Base-by-base conservation (phyloP, 2,888 invertebrate species). In the Cartodere bifasciata region DNA sequence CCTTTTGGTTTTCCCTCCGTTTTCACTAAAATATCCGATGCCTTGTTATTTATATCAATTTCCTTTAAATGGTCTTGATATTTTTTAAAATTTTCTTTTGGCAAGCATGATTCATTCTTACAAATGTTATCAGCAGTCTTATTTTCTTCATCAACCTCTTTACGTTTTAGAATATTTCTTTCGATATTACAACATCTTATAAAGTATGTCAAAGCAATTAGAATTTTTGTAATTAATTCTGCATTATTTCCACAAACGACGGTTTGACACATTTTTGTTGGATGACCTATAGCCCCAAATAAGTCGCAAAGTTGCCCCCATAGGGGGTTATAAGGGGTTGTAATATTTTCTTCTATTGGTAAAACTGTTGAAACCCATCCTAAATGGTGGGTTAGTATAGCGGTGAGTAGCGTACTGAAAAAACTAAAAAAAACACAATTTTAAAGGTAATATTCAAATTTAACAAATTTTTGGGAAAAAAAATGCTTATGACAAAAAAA, bases 281-380 rank as follows among this genome's bases (percentile, higher is more conserved):
- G 86, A 55, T 70, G 72, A 2, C 85, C 88, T 23, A 85, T 70
- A 29, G 80, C 81, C n/a, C 87, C 91, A 52, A 80, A 83, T 14
- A 91, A 63, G 53, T 91, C 88, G 16, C 78, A 74, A 38, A 91
- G 66, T 50, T 92, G 91, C 0, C 85, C 85, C 90, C 90, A 88
- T 1, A 90, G 58, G 0, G 87, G 86, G 61, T 90, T 91, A 58
- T 86, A 88, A 0, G 86, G 81, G 9, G 42, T 38, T 50, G 73
- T 72, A 56, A 71, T 64, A 6, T 66, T 64, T 32, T 58, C 52
- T 38, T 62, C 58, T 14, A 4, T 13, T 2, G 47, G 58, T 43
- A 34, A 54, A 31, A 86, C 79, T 0, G 87, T 85, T 16, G 81
- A 72, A 32, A 90, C 86, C 91, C 91, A 91, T 11, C 88, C 88